These are phyloP conservation scores for Lonchura striata DNA, from an alignment of 2,113 vertebrate genomes.

Conservation along the genomic window DNA sequence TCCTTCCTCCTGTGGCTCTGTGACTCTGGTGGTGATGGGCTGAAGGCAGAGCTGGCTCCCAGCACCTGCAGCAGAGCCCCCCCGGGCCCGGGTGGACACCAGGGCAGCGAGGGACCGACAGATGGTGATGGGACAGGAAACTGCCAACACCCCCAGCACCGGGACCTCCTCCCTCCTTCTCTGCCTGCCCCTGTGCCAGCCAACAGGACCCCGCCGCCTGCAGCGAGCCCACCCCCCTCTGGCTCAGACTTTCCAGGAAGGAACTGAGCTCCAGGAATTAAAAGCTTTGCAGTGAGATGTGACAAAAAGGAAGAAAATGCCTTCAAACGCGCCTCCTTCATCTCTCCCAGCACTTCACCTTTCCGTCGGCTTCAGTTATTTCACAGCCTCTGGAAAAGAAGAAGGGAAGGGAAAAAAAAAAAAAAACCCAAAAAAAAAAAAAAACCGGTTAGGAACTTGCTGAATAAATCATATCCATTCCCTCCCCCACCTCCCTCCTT, in stretches of 20 bases:
- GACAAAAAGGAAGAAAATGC: slow-evolving; percentile 50
- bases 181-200: background rate
- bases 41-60: background rate
- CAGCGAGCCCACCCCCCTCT: background rate
- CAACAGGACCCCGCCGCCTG: background rate
- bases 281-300: slow-evolving; percentile 12
- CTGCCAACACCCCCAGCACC: rapidly evolving
- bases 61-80: background rate
- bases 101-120: rapidly evolving
- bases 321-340: slow-evolving; percentile 57
- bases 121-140: background rate
- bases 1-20: background rate
- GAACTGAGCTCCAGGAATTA: slow-evolving; percentile 41
- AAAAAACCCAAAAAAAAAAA: background rate
- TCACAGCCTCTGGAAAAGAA: slow-evolving; percentile 59
- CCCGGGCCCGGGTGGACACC: background rate
- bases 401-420: background rate
- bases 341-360: slow-evolving; percentile 67
- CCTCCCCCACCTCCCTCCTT: slow-evolving; percentile 38
- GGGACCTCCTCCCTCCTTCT: background rate
- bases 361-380: slow-evolving; percentile 55
- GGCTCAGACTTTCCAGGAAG: slow-evolving; percentile 19
- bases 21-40: rapidly evolving
- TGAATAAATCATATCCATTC: slow-evolving; percentile 68
- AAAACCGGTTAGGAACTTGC: slow-evolving; percentile 34